Conservation (phyloP, 2,888 invertebrate species). For the Rotaria socialis region DNA sequence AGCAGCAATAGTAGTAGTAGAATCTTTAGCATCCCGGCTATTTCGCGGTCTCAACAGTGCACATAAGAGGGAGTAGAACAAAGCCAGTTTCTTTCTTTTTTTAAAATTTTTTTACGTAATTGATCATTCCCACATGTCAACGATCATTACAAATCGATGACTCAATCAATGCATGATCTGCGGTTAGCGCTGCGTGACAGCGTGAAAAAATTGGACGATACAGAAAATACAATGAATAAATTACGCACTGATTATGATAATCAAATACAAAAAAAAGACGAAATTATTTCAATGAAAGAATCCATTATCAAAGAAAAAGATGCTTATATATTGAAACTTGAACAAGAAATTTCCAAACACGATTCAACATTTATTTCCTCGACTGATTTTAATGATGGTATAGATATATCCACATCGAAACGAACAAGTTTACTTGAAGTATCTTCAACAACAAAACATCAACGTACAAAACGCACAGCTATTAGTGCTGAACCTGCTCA, state of each 20-base stretch:
- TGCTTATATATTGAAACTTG: slow-evolving; percentile 37
- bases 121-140: slow-evolving; percentile 4
- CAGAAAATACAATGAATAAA: neutral
- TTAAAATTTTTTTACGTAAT: neutral
- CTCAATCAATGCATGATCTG: slow-evolving; percentile 22
- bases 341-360: slow-evolving; percentile 28
- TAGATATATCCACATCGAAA: neutral
- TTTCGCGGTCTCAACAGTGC: slow-evolving; percentile 3
- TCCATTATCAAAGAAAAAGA: slow-evolving; percentile 45
- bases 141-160: neutral
- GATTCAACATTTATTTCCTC: slow-evolving; percentile 31
- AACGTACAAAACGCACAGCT: slow-evolving; percentile 40
- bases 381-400: slow-evolving; percentile 33
- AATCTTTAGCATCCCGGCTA: neutral
- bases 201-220: neutral
- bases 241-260: slow-evolving; percentile 36
- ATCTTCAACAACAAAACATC: neutral
- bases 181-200: neutral
- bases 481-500: slow-evolving; percentile 43
- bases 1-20: neutral
- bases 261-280: slow-evolving; percentile 42
- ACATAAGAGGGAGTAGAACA: neutral
- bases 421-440: neutral
- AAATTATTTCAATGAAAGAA: slow-evolving; percentile 45
- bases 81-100: neutral